Base-by-base conservation (phyloP, 2,888 invertebrate genomes). In the Drosophila flavopinicola region DNA sequence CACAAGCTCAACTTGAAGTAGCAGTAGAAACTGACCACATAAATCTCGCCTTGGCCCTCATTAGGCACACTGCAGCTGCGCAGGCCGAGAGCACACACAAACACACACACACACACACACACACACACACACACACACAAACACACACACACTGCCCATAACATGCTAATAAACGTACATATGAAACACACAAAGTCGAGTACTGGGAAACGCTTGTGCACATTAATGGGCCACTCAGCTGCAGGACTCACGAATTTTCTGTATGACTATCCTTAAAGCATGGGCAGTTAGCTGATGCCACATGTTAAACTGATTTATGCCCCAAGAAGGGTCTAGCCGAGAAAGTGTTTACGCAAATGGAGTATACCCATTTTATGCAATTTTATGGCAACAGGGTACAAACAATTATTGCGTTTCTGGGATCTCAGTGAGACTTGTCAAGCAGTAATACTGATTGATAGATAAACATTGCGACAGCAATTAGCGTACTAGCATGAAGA, bases 241-340 rank as follows among this genome's bases (percentile, higher is more conserved):
- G 57, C 65, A 51, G 44, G 39, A 35, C 35, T 24, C 33, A 32
- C 39, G 39, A 30, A 35, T 49, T 25, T 35, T 7, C 20, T 29
- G 32, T 32, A n/a, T 35, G 32, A 15, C 35, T 23, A 24, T 32
- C 32, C 25, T 30, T 25, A 27, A 42, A n/a, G 53, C 20, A 30
- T 25, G 58, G 9, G 3, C 38, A 39, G 17, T 38, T 30, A 17
- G 37, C 33, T 29, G 39, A 42, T 48, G 38, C 44, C 57, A 52
- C 56, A 72, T 57, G 57, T 60, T 68, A 30, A 60, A 60, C 57
- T 73, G 69, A 77, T 69, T 66, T 74, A 68, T 68, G 42, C 33
- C 29, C 2, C 3, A 6, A 29, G 27, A 23, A 11, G 41, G 11
- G 49, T 6, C 37, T 11, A 33, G 20, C 9, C 44, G 10, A 15